Conservation (phyloP, 2,888 invertebrate species). For the Melieria picta region DNA sequence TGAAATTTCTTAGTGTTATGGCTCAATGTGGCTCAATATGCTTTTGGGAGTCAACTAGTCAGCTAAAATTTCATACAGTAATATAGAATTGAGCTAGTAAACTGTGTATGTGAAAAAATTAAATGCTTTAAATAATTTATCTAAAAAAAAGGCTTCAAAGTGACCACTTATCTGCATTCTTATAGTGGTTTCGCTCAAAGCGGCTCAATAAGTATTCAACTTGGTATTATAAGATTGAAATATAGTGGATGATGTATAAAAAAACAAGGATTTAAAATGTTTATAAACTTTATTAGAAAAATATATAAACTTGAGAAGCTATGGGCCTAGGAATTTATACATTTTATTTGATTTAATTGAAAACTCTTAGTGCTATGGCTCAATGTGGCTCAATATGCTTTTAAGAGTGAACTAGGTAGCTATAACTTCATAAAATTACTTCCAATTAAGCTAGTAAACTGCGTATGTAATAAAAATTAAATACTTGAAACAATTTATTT, state of each 20-base stretch:
- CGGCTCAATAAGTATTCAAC: background rate
- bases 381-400: conserved; percentile 2
- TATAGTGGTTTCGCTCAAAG: background rate
- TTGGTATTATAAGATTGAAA: background rate
- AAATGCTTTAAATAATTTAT: too few species aligned
- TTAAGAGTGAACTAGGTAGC: background rate
- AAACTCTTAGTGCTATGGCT: background rate
- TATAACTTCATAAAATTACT: background rate
- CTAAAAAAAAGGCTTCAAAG: too few species aligned
- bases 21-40: conserved; percentile 9
- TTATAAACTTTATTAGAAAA: background rate
- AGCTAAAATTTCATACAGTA: background rate
- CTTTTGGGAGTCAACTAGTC: background rate
- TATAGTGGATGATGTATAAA: background rate
- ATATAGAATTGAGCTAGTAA: too few species aligned
- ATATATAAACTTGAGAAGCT: background rate
- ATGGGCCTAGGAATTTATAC: too few species aligned
- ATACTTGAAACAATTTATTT: too few species aligned
- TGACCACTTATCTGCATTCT: too few species aligned
- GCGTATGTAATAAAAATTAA: too few species aligned
- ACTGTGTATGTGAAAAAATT: too few species aligned
- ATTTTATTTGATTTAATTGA: too few species aligned
- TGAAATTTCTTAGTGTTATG: background rate
- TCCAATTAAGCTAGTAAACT: background rate
- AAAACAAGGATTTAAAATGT: background rate